phyloP scores from a whole-genome alignment of 2,797 vertebrate genomes.

The Acipenser oxyrinchus region DNA sequence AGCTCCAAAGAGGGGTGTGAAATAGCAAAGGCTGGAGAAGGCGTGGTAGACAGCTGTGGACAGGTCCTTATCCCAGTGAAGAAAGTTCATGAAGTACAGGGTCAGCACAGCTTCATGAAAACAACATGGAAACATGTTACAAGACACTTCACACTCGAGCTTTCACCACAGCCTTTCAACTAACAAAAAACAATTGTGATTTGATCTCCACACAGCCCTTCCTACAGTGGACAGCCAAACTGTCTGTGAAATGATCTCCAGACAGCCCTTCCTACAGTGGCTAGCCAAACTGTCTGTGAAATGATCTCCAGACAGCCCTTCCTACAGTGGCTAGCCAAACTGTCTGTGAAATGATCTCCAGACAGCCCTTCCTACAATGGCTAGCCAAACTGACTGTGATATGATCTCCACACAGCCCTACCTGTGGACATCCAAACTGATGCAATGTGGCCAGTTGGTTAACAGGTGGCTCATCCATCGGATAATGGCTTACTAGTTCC shows the following conservation, averaged over 20 bases:
- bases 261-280: no score
- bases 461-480: no score
- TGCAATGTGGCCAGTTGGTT: no score
- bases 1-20: constrained; percentile 88
- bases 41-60: constrained; percentile 91
- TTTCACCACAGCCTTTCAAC: no score
- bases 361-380: no score
- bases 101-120: constrained; percentile 74
- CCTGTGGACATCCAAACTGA: no score
- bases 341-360: no score
- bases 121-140: constrained; percentile 6
- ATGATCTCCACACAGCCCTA: no score
- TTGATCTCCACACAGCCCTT: not conserved
- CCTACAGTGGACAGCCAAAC: not conserved
- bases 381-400: no score
- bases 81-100: constrained; percentile 84
- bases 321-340: not conserved
- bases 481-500: no score
- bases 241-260: no score
- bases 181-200: not conserved
- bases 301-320: not conserved
- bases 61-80: constrained; percentile 80
- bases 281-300: not conserved
- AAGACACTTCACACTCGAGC: no score
- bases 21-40: constrained; percentile 88